phyloP scores from a whole-genome alignment of 1,140 invertebrate species.

The Philopotamus ludificatus region DNA sequence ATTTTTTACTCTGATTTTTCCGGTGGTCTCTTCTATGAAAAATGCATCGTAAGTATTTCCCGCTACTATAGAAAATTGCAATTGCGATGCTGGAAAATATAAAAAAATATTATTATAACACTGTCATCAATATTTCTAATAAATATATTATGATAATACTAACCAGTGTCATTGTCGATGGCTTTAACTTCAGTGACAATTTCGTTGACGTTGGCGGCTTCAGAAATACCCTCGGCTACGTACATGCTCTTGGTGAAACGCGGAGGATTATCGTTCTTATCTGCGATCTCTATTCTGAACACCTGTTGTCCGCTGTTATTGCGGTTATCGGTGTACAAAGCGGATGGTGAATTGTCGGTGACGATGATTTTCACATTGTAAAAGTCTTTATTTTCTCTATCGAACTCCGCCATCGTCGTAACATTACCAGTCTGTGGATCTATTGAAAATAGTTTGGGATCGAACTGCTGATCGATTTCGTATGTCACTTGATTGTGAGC shows the following conservation, averaged over 20 bases:
- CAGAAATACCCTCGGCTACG: conserved; percentile 72
- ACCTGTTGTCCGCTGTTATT: conserved; percentile 72
- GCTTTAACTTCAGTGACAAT: conserved; percentile 81
- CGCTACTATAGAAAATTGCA: conserved; percentile 74
- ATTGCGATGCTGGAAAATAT: conserved; percentile 63
- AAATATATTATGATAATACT: conserved; percentile 33
- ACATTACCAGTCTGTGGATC: conserved; percentile 82
- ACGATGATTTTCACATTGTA: conserved; percentile 85
- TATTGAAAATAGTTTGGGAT: conserved; percentile 76
- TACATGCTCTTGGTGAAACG: conserved; percentile 74
- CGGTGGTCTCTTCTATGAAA: conserved; percentile 73
- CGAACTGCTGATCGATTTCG: conserved; percentile 66
- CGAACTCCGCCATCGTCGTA: conserved; percentile 73
- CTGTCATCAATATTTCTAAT: not conserved
- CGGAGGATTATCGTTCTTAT: conserved; percentile 88
- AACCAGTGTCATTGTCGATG: conserved; percentile 71
- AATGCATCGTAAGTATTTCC: conserved; percentile 79
- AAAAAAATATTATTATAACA: conserved; percentile 13
- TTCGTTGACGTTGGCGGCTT: conserved; percentile 78
- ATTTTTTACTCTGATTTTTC: conserved; percentile 74
- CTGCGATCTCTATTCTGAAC: conserved; percentile 84
- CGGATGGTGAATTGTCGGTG: conserved; percentile 80
- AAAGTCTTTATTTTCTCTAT: conserved; percentile 74
- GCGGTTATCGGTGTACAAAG: conserved; percentile 66
- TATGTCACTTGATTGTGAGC: conserved; percentile 80